Evolutionary conservation across 2,797 vertebrate species (phyloP).

Genomic region (Phyllotis vaccarum): DNA sequence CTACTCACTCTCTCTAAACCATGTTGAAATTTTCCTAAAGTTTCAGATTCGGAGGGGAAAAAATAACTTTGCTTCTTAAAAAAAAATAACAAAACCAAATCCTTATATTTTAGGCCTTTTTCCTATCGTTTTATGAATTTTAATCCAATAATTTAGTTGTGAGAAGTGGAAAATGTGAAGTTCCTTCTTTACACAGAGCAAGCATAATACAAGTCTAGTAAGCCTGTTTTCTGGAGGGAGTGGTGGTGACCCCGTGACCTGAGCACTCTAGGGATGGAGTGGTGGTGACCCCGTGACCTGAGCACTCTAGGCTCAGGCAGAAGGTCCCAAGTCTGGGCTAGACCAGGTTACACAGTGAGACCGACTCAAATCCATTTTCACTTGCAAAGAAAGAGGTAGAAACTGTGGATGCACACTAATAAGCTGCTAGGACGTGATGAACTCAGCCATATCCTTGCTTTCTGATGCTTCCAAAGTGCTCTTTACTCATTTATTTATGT

Average conservation of each 20-base stretch:
- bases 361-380: background rate
- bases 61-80: conserved; percentile 36
- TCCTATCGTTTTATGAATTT: conserved; percentile 51
- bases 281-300: background rate
- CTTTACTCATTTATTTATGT: background rate
- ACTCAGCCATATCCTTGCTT: background rate
- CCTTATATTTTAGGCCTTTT: conserved; percentile 46
- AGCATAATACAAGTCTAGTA: background rate
- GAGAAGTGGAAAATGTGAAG: conserved; percentile 56
- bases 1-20: conserved; percentile 61
- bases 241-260: background rate
- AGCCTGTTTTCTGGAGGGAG: background rate
- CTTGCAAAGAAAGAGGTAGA: background rate
- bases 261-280: background rate
- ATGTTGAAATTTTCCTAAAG: conserved; percentile 73
- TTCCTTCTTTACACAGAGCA: background rate
- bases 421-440: background rate
- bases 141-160: conserved; percentile 58
- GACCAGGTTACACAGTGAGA: background rate
- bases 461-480: conserved; percentile 27
- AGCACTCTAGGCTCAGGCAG: background rate
- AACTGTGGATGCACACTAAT: background rate
- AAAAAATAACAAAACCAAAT: conserved; percentile 54
- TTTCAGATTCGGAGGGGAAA: conserved; percentile 50
- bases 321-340: background rate